Evolutionary conservation across 53 echinoderm and acorn worm species (phyloP).

Genomic region (Paracentrotus lividus): DNA sequence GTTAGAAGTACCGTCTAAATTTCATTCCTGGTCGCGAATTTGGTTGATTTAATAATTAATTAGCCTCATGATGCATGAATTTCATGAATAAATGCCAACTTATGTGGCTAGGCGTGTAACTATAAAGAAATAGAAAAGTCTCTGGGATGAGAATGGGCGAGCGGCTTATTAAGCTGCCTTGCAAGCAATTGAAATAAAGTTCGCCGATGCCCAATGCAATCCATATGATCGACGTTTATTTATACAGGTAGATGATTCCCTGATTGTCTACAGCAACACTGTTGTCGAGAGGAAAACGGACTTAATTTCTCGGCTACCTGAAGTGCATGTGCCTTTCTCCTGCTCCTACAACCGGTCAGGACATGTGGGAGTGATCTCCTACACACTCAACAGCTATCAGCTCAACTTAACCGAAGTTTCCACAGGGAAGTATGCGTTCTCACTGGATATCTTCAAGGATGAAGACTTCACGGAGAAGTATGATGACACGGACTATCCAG

Average conservation of each 20-base stretch:
- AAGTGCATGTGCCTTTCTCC: neutral
- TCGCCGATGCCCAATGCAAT: neutral
- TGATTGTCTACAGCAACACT: neutral
- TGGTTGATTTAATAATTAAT: too few relatives aligned
- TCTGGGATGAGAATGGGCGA: too few relatives aligned
- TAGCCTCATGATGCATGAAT: too few relatives aligned
- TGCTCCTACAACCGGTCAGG: slow-evolving; percentile 31
- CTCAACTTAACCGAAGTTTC: neutral
- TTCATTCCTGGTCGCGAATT: too few relatives aligned
- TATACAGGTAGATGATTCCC: neutral
- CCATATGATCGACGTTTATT: too few relatives aligned
- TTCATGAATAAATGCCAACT: too few relatives aligned
- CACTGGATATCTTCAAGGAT: neutral
- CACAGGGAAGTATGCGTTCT: neutral
- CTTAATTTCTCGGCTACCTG: neutral
- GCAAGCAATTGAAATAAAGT: too few relatives aligned
- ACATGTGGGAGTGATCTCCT: neutral
- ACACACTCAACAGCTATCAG: neutral
- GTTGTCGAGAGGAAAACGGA: neutral
- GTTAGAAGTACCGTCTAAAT: too few relatives aligned
- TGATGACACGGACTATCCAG: slow-evolving; percentile 3
- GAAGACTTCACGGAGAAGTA: slow-evolving; percentile 33
- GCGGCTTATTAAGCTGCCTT: too few relatives aligned
- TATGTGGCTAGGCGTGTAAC: too few relatives aligned
- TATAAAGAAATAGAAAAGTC: too few relatives aligned